Evolutionary conservation across 2,888 invertebrate genomes (phyloP).

Genomic region (Limenitis arthemis): DNA sequence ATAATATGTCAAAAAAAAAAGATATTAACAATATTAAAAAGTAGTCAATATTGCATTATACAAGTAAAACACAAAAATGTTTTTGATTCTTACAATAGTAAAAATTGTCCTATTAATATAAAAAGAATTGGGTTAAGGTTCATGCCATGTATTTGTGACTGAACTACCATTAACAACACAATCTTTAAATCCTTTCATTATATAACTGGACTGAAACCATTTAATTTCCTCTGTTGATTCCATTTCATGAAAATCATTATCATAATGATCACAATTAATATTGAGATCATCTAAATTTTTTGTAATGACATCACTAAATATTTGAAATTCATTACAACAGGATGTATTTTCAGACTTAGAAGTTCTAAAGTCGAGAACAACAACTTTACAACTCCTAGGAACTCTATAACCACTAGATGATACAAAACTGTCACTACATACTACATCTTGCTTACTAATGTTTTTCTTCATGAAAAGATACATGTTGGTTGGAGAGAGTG

Average conservation of each 20-base stretch:
- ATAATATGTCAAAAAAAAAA: constrained; percentile 1
- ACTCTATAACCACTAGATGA: constrained; percentile 48
- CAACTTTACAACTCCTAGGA: constrained; percentile 48
- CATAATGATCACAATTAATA: constrained; percentile 25
- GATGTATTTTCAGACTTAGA: constrained; percentile 35
- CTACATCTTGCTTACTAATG: constrained; percentile 31
- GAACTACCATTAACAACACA: constrained; percentile 68
- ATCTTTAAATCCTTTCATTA: constrained; percentile 74
- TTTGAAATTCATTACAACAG: constrained; percentile 55
- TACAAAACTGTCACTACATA: constrained; percentile 49
- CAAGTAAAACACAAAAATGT: constrained; percentile 9
- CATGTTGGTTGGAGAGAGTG: constrained; percentile 59
- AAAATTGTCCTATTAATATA: constrained; percentile 2
- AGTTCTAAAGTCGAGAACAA: constrained; percentile 50
- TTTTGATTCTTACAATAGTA: background rate
- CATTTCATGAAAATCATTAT: constrained; percentile 43
- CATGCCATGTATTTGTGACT: constrained; percentile 64
- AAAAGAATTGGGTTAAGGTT: constrained; percentile 26
- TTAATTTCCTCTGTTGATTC: constrained; percentile 44
- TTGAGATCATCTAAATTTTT: constrained; percentile 32
- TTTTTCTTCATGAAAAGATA: constrained; percentile 63
- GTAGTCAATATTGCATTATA: constrained; percentile 15
- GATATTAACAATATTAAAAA: background rate
- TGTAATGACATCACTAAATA: constrained; percentile 51
- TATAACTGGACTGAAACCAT: constrained; percentile 71